Evolutionary conservation across 2,113 vertebrate species (phyloP).

Genomic region (Melanotaenia duboulayi): DNA sequence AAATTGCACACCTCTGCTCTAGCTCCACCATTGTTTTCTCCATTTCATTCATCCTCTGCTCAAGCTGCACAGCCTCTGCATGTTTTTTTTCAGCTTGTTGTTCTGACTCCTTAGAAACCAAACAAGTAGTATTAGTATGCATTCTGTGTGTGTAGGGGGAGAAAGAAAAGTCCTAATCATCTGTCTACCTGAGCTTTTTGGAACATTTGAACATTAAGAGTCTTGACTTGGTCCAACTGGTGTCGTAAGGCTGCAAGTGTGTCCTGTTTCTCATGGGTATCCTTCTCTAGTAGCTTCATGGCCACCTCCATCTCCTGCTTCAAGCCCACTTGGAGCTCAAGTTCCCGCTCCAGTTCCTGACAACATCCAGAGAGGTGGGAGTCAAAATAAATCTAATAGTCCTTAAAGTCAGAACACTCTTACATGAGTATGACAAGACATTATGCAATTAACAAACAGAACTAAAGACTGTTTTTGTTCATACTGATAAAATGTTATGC

Average conservation of each 20-base stretch:
- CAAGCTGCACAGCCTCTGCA: slow-evolving; percentile 85
- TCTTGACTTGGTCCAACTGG: slow-evolving; percentile 96
- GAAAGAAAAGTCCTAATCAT: not conserved
- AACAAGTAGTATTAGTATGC: not conserved
- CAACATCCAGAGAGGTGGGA: not conserved
- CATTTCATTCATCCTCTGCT: slow-evolving; percentile 89
- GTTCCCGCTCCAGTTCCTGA: slow-evolving; percentile 94
- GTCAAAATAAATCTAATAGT: no score
- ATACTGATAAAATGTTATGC: no score
- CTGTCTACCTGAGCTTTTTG: slow-evolving; percentile 92
- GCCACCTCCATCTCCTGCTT: slow-evolving; percentile 99
- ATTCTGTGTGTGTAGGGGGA: not conserved
- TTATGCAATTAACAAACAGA: no score
- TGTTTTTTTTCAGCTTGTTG: slow-evolving; percentile 88
- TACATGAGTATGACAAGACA: no score
- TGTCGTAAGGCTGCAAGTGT: slow-evolving; percentile 90
- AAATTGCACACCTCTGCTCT: slow-evolving; percentile 86
- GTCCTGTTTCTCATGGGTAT: slow-evolving; percentile 97
- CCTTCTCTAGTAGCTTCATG: slow-evolving; percentile 97
- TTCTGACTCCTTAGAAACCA: slow-evolving; percentile 84
- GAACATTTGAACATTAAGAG: slow-evolving; percentile 97
- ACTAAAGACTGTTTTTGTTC: no score
- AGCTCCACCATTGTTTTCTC: slow-evolving; percentile 87
- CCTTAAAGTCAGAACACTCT: no score
- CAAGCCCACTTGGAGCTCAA: slow-evolving; percentile 93